Base-by-base conservation (phyloP, 2,797 vertebrate species). In the Gambelia wislizenii region DNA sequence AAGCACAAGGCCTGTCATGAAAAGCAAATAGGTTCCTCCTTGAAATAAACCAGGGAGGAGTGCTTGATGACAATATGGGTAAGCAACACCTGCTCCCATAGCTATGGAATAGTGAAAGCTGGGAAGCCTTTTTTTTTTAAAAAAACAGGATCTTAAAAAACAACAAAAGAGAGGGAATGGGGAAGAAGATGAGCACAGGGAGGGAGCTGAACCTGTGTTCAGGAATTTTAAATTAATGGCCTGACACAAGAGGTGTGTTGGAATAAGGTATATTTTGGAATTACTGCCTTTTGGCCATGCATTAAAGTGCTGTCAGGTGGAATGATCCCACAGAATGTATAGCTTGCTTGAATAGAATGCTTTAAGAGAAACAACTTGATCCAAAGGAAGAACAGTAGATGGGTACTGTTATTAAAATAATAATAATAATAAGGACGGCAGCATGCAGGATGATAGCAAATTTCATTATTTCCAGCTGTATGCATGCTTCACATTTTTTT, bases 41-140 rank as follows among this genome's bases (percentile, higher is more conserved):
- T 96, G 95, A 95, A 94, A 78, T 94, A 94, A 92, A 91, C 33
- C 94, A 92, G 93, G 92, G 91, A 95, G 91, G 95, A 93, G 92
- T 95, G 95, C 94, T 96, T 94, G 90, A 96, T 97, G 97, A 97
- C 97, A 97, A 97, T 96, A 97, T 97, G 96, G 97, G 97, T 96
- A 95, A 96, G 96, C 95, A 95, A 8, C 93, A 90, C 87, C 88
- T 96, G 95, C 96, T 97, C 96, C 96, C 97, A 96, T 97, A 97
- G 96, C 96, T 97, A 97, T 97, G 96, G 95, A 96, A 90, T 94
- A 95, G 91, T 92, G 91, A 95, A 94, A 92, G 94, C 94, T 93
- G 93, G 94, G 91, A 94, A 94, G 89, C 92, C 94, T 93, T 96
- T 94, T 91, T 95, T 93, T 94, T 95, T 90, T 91, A 94, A 94